phyloP scores from a whole-genome alignment of 2,113 vertebrate genomes.

The Genyomyrus donnyi region DNA sequence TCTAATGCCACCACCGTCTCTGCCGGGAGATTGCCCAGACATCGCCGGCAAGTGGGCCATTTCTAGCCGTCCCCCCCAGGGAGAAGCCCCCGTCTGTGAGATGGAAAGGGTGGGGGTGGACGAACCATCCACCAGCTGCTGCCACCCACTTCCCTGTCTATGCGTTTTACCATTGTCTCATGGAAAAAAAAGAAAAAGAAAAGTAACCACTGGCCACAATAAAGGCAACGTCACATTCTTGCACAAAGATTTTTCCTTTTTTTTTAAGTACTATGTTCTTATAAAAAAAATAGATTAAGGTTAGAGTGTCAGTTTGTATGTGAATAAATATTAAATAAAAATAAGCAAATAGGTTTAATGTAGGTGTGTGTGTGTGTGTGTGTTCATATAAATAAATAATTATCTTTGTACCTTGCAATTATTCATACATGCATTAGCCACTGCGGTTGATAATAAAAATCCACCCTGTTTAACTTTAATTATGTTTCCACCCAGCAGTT shows the following conservation, averaged over 20 bases:
- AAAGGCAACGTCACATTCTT: neutral
- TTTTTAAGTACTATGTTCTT: neutral
- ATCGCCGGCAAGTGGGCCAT: neutral
- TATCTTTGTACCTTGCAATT: neutral
- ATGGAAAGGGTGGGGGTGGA: neutral
- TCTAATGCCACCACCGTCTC: neutral
- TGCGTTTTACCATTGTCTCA: neutral
- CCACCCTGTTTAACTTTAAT: conserved; percentile 6
- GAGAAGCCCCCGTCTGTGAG: conserved; percentile 1
- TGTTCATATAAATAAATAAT: neutral
- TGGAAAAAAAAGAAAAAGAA: neutral
- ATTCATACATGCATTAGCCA: neutral
- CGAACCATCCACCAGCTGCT: neutral
- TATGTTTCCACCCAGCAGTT: conserved; percentile 7
- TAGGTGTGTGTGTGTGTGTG: neutral
- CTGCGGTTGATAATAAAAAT: neutral
- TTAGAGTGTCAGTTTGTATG: neutral
- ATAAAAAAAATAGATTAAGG: neutral
- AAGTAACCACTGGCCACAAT: neutral
- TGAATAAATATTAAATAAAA: neutral
- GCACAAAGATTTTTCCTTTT: neutral
- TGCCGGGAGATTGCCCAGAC: neutral
- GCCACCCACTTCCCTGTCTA: neutral
- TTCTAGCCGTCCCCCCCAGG: neutral
- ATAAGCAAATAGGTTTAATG: neutral